Base-by-base conservation (phyloP, 1,140 invertebrate species). In the Calycopis cecrops region DNA sequence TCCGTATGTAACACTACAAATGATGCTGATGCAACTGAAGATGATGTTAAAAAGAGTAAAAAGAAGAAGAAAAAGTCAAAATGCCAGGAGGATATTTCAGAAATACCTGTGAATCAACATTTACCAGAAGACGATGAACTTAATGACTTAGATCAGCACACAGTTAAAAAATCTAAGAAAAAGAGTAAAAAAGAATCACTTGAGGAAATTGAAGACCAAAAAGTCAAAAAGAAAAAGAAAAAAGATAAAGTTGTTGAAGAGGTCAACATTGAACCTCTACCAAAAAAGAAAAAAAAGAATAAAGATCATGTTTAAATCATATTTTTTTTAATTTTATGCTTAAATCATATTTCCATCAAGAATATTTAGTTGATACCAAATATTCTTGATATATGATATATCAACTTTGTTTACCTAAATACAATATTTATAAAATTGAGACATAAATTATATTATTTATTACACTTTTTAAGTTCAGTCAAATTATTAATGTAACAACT, bases 91-190 rank as follows among this genome's bases (percentile, higher is more conserved):
- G 55, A 58, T n/a, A 18, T 28, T 8, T 9, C n/a, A 34, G 21
- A 56, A 47, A 35, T 16, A 17, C 0, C 33, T 17, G 11, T 12
- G 42, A 14, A 44, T 17, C 21, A 0, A 14, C 17, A 42, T 9
- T 47, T 34, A 53, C 37, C 14, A 34, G 40, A 11, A 14, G 62
- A 72, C 28, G 57, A 69, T 66, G 60, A 68, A 60, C 37, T 60
- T 60, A 71, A 75, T 51, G 73, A 76, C 54, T 33, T 28, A 35
- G 21, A 33, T 35, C 28, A 35, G 14, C 83, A 80, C 58, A 85
- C 81, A 66, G 83, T 79, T 54, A 83, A 79, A 56, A 71, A 66
- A 60, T 59, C 67, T 3, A 79, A 77, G 71, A 71, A 76, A 55
- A 69, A 71, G 59, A 38, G 65, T 38, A 55, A 57, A 47, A 18